These are phyloP conservation scores for Cenopis cana DNA, from an alignment of 2,888 invertebrate genomes.

Conservation along the genomic window DNA sequence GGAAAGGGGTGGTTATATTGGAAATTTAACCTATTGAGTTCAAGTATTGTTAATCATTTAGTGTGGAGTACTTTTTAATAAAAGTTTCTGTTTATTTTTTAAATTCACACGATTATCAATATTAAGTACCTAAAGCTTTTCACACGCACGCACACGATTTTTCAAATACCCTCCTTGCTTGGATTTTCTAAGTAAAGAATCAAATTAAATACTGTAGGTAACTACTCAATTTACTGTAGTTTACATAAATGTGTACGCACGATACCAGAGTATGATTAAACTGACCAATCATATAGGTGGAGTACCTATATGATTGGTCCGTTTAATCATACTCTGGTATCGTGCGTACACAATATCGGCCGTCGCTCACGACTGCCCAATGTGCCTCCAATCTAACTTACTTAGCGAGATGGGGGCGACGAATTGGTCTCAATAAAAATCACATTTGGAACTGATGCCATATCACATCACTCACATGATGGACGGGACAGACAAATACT, in stretches of 20 bases:
- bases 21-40: constrained; percentile 51
- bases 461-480: constrained; percentile 41
- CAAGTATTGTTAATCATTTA: constrained; percentile 57
- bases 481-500: constrained; percentile 42
- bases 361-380: constrained; percentile 28
- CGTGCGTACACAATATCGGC: constrained; percentile 13
- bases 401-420: constrained; percentile 74
- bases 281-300: too few relatives aligned
- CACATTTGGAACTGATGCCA: constrained; percentile 65
- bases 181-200: neutral
- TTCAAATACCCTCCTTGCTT: too few relatives aligned
- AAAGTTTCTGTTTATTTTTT: constrained; percentile 50
- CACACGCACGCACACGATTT: neutral
- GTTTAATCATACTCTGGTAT: constrained; percentile 27
- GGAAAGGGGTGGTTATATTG: constrained; percentile 59
- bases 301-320: constrained; percentile 24
- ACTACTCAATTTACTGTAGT: constrained; percentile 4
- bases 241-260: too few relatives aligned
- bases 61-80: constrained; percentile 59
- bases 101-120: constrained; percentile 68
- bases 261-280: too few relatives aligned
- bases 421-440: constrained; percentile 79
- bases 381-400: constrained; percentile 67
- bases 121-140: neutral
- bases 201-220: neutral